Base-by-base conservation (phyloP, 2,797 vertebrate genomes). In the Gila robusta region DNA sequence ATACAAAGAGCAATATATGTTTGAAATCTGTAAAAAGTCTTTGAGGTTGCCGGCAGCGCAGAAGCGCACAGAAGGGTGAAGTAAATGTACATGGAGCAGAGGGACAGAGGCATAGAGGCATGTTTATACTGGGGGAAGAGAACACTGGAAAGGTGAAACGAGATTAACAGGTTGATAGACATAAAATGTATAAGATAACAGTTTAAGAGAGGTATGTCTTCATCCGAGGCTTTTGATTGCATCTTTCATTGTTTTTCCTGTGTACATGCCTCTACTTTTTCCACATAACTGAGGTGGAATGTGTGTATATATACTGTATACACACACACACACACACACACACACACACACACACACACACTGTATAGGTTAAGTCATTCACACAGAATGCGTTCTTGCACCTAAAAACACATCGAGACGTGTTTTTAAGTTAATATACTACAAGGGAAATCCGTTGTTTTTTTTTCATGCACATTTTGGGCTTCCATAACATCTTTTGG, bases 1-100 rank as follows among this genome's bases (percentile, higher is more conserved):
- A 81, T 88, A 62, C 67, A 89, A 84, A 87, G 89, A 89, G 92
- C 87, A 90, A 84, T 89, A 89, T 44, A 86, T 77, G 39, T 87
- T 52, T 73, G 89, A 88, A 91, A 90, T 72, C 92, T 90, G 87
- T 92, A 74, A 94, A 89, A 91, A 90, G 91, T 91, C 90, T 91
- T 88, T 91, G 86, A 90, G 91, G 92, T 90, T 79, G 37, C 83
- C 32, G 56, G 87, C 74, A 64, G 91, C 84, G 89, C 69, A 89
- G 88, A 90, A 56, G 86, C 32, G 64, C 79, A 71, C 81, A 87
- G 70, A 81, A 69, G 16, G 26, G 23, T 78, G n/a, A 69, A 78
- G 37, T 56, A 59, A 37, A 71, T 44, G 19, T 54, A 78, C 62
- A 28, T 32, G 21, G 35, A 70, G 59, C 17, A 21, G 39, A 1